Conservation (phyloP, 2,797 vertebrate species). For the Cryptoblepharus egeriae region DNA sequence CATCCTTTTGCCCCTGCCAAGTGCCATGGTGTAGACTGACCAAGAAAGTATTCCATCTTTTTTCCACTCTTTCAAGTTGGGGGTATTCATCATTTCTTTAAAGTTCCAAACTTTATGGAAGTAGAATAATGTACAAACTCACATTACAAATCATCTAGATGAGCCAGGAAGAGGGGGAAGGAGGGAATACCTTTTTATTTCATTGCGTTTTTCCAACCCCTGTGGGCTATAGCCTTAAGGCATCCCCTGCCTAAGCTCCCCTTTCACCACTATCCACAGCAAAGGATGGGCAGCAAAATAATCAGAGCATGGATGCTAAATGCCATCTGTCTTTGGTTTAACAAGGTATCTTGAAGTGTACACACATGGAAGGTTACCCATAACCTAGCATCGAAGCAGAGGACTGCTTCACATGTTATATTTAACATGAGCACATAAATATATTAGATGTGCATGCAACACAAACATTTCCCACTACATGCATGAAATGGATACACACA, state of each 20-base stretch:
- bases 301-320: not conserved
- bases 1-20: not conserved
- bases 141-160: not conserved
- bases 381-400: not conserved
- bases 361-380: not conserved
- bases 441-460: not conserved
- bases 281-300: not conserved
- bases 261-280: not conserved
- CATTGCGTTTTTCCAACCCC: not conserved
- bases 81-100: not conserved
- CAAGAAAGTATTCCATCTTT: not conserved
- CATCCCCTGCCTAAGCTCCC: not conserved
- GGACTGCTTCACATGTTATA: not conserved
- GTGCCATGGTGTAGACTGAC: not conserved
- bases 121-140: not conserved
- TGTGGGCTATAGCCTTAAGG: not conserved
- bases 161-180: not conserved
- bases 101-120: not conserved
- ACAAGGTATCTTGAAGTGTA: not conserved
- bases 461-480: not conserved
- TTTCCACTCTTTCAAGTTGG: not conserved
- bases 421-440: not conserved
- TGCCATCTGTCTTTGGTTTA: not conserved
- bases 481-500: not conserved
- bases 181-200: not conserved